Percentiles rank a stretch among this genome's conserved stretches.
Evolutionary conservation across 2,888 invertebrate species (phyloP).

Genomic region (Aquatica leii): DNA sequence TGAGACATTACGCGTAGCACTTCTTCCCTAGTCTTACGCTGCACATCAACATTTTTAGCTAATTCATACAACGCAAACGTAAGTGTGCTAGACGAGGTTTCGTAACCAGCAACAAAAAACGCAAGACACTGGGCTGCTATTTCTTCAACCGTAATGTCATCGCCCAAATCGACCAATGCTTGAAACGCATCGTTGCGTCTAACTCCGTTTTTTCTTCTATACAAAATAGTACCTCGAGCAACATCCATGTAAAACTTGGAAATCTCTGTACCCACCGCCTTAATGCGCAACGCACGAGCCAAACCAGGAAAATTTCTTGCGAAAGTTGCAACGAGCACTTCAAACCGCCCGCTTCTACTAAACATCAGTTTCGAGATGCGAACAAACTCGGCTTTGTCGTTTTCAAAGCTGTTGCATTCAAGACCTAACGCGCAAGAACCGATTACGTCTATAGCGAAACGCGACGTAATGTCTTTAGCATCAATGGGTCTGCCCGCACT

Average conservation of each 20-base stretch:
- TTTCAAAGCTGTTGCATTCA: conserved; percentile 65
- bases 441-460: conserved; percentile 68
- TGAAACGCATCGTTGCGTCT: conserved; percentile 56
- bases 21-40: conserved; percentile 62
- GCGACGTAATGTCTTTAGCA: conserved; percentile 62
- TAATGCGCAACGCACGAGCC: conserved; percentile 28
- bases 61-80: conserved; percentile 66
- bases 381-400: conserved; percentile 51
- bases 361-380: conserved; percentile 37
- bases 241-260: conserved; percentile 43
- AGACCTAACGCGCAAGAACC: conserved; percentile 68
- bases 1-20: conserved; percentile 57
- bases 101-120: conserved; percentile 72
- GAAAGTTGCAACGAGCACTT: neutral
- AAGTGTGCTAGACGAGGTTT: conserved; percentile 69
- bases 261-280: conserved; percentile 36
- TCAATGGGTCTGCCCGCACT: conserved; percentile 49
- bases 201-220: conserved; percentile 39
- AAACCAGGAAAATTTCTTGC: conserved; percentile 40
- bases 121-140: conserved; percentile 66
- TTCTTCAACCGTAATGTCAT: conserved; percentile 59
- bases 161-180: conserved; percentile 49
- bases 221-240: conserved; percentile 42
- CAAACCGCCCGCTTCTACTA: neutral
- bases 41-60: conserved; percentile 63